Evolutionary conservation across 1,140 invertebrate genomes (phyloP), one percentile per base, ranked within the genome.

Genomic region (Eumaeus atala): DNA sequence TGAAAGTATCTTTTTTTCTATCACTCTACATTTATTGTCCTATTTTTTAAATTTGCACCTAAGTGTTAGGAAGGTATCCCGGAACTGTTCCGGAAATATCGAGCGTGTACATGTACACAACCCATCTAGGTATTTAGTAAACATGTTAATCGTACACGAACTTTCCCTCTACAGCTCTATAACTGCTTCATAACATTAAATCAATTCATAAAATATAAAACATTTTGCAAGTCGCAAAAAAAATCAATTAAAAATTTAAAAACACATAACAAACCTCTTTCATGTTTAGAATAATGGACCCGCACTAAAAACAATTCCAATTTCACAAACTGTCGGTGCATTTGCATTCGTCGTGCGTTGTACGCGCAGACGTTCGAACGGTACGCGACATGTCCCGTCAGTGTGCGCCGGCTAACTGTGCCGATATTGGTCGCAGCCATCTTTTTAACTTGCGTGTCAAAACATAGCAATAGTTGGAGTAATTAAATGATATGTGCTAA

Each of bases 181-280:
- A n/a, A n/a, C n/a, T n/a, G n/a, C n/a, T n/a, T n/a, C n/a, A n/a
- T n/a, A n/a, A n/a, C n/a, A n/a, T n/a, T n/a, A n/a, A n/a, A n/a
- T n/a, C n/a, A n/a, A n/a, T n/a, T n/a, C n/a, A n/a, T n/a, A n/a
- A n/a, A n/a, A n/a, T n/a, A n/a, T n/a, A n/a, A n/a, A n/a, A n/a
- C n/a, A n/a, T n/a, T 28, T 28, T 3, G 21, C 2, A 2, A 28
- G 6, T 28, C 6, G 21, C 2, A 6, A 28, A 28, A 28, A 28
- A 28, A 28, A 28, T 28, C 21, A 17, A 17, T 16, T 7, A 16
- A 17, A 9, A 1, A 16, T 16, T 16, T 38, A 12, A 42, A 42
- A 42, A 42, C 14, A 17, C 14, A 16, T 42, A 9, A 44, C 40
- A 17, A 9, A 44, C 40, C 40, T 44, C 40, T 44, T 17, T 44